Evolutionary conservation across 2,888 invertebrate species (phyloP).

Genomic region (Drosophila tripunctata): DNA sequence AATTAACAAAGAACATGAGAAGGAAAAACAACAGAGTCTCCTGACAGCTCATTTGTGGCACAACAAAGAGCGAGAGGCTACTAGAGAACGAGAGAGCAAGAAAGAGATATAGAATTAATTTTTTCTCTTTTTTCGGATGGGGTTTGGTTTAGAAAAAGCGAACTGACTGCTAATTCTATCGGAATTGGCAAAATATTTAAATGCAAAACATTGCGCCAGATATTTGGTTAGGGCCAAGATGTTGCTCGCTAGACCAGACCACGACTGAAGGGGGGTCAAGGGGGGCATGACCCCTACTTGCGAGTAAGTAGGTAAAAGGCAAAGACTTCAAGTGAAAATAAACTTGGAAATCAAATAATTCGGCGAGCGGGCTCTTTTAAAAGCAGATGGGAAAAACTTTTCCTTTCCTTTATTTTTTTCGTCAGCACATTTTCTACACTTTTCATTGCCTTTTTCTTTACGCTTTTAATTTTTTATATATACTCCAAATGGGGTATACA

Average conservation of each 20-base stretch:
- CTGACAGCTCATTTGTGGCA: conserved; percentile 10
- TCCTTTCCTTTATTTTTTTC: conserved; percentile 11
- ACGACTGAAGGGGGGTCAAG: neutral
- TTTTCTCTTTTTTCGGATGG: neutral
- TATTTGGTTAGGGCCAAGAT: conserved; percentile 15
- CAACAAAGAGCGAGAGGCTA: neutral
- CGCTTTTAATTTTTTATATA: too few relatives aligned
- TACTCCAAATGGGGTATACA: too few relatives aligned
- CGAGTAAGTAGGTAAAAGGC: conserved; percentile 19
- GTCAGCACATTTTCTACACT: neutral
- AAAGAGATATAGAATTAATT: neutral
- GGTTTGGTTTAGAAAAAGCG: neutral
- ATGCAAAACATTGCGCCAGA: conserved; percentile 47
- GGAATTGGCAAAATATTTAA: conserved; percentile 57
- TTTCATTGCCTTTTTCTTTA: neutral
- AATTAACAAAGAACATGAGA: conserved; percentile 15
- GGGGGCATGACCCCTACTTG: too few relatives aligned
- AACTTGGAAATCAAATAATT: conserved; percentile 42
- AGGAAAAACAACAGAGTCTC: neutral
- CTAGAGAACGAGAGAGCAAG: neutral
- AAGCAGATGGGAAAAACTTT: conserved; percentile 33
- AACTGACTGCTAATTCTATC: conserved; percentile 40
- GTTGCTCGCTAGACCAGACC: too few relatives aligned
- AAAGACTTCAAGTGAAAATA: conserved; percentile 21
- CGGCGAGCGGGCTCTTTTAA: conserved; percentile 15